Evolutionary conservation across 2,888 invertebrate genomes (phyloP).

Genomic region (Lissonota sp.): DNA sequence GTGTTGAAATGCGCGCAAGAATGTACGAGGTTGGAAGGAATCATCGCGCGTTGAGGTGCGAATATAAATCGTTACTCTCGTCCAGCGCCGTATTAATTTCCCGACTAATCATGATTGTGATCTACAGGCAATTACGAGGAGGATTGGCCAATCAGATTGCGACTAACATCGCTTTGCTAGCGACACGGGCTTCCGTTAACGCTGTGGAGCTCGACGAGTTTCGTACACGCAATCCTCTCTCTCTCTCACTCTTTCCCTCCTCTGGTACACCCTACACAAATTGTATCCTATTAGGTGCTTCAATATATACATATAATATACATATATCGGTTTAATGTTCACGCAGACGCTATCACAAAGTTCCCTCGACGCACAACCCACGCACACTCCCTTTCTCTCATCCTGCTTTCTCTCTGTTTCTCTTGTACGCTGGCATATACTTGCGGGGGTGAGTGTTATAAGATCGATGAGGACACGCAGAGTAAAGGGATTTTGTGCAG

Average conservation of each 20-base stretch:
- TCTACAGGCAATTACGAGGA: slow-evolving; percentile 81
- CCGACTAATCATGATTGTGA: slow-evolving; percentile 80
- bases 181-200: slow-evolving; percentile 74
- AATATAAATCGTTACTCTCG: slow-evolving; percentile 76
- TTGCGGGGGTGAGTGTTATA: slow-evolving; percentile 46
- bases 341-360: slow-evolving; percentile 19
- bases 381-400: slow-evolving; percentile 14
- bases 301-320: slow-evolving; percentile 22
- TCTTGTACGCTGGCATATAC: background rate
- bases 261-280: slow-evolving; percentile 31
- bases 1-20: background rate
- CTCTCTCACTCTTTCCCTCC: background rate
- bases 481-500: slow-evolving; percentile 15
- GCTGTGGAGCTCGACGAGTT: slow-evolving; percentile 72
- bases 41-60: slow-evolving; percentile 35
- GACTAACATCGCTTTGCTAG: slow-evolving; percentile 71
- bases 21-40: slow-evolving; percentile 1
- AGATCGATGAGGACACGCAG: slow-evolving; percentile 40
- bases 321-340: slow-evolving; percentile 13
- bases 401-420: slow-evolving; percentile 5
- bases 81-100: slow-evolving; percentile 79
- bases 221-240: slow-evolving; percentile 73
- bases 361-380: slow-evolving; percentile 39
- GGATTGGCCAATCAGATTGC: slow-evolving; percentile 77
- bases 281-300: slow-evolving; percentile 50